Evolutionary conservation across 1,140 invertebrate species (phyloP), one percentile per base, ranked within the genome.

Genomic region (Sipha flava): DNA sequence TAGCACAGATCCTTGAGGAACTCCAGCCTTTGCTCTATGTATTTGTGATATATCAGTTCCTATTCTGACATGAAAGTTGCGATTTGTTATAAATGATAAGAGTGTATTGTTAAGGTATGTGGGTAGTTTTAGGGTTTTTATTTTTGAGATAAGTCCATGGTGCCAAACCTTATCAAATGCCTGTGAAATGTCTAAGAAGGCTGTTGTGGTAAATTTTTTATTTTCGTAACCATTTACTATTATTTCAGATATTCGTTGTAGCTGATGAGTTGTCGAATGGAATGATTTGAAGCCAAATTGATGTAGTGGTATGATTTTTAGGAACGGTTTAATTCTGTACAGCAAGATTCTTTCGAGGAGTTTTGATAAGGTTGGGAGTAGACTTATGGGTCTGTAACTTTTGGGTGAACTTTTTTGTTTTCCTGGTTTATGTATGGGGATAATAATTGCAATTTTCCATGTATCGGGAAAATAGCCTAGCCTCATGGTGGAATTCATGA

Each of bases 361-460:
- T n/a, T n/a, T n/a, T n/a, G n/a, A n/a, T n/a, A n/a, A n/a, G n/a
- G n/a, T n/a, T n/a, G n/a, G n/a, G n/a, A n/a, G n/a, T n/a, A n/a
- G n/a, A n/a, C n/a, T n/a, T n/a, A n/a, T n/a, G n/a, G n/a, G n/a
- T 73, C 85, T 81, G 75, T 85, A 86, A 45, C 82, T 85, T 1
- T 62, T 81, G 0, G 84, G 82, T 1, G 81, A 31, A 0, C 68
- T 72, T 26, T 59, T 59, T 34, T 83, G 66, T 84, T 88, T 87
- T 7, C 83, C 82, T 4, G 84, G 84, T 82, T 87, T 87, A 1
- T 70, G 83, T 40, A 87, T 84, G 2, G 84, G 81, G 10, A 86
- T 82, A 6, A 87, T 81, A 4, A 80, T 84, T 3, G 84, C 86
- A 23, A 81, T 72, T 83, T 87, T 87, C 84, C 84, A 85, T 0